phyloP scores from a whole-genome alignment of 2,113 vertebrate genomes.

The Dicentrarchus labrax region DNA sequence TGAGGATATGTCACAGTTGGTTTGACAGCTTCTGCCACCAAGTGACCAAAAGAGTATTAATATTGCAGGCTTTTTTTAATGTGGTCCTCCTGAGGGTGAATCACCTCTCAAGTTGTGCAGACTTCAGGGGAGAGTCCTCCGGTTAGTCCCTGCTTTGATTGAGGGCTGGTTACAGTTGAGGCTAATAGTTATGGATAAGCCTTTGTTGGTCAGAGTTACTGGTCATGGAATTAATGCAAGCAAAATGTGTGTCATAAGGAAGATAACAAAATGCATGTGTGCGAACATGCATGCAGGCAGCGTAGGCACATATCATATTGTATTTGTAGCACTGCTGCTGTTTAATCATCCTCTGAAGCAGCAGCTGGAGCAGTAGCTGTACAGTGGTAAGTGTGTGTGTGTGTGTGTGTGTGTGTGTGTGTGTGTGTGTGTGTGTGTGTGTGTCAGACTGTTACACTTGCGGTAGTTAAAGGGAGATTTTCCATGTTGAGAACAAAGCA shows the following conservation, averaged over 20 bases:
- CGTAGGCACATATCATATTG: slow-evolving; percentile 4
- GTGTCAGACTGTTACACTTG: slow-evolving; percentile 28
- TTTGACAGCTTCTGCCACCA: not conserved
- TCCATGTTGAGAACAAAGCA: slow-evolving; percentile 66
- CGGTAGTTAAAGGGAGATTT: slow-evolving; percentile 63
- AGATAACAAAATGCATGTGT: slow-evolving; percentile 12
- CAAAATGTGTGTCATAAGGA: slow-evolving; percentile 15
- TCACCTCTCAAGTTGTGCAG: not conserved
- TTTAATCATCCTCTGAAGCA: slow-evolving; percentile 37
- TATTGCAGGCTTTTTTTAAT: not conserved
- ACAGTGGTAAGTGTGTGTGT: slow-evolving; percentile 20
- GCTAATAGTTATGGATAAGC: not conserved
- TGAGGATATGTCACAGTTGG: not conserved
- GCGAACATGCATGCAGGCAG: slow-evolving; percentile 14
- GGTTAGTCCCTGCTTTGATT: not conserved
- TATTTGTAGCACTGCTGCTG: slow-evolving; percentile 36
- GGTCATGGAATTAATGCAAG: slow-evolving; percentile 2
- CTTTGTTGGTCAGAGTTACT: slow-evolving; percentile 32
- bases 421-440: slow-evolving; percentile 24
- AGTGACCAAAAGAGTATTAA: not conserved
- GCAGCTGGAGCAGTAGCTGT: slow-evolving; percentile 37
- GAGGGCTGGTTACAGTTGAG: not conserved
- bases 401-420: slow-evolving; percentile 31
- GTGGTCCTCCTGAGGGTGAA: not conserved
- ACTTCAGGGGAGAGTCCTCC: not conserved